phyloP scores from a whole-genome alignment of 2,113 vertebrate genomes.

The Corvus cornix region DNA sequence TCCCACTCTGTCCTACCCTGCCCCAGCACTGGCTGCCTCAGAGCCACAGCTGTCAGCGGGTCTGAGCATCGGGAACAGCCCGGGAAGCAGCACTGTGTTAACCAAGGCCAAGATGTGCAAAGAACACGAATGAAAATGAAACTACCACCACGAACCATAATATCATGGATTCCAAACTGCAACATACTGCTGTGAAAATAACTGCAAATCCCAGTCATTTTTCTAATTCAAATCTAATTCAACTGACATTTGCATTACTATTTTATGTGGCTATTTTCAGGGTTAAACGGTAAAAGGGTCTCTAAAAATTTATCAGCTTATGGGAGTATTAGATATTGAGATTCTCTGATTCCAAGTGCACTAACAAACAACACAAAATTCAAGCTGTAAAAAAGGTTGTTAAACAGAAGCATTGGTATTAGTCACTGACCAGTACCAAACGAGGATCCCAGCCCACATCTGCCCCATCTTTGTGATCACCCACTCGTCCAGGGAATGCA shows the following conservation, averaged over 20 bases:
- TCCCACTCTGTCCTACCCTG: rapidly evolving
- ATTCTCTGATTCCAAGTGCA: neutral
- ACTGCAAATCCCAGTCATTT: neutral
- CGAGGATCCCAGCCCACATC: neutral
- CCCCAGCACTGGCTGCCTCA: neutral
- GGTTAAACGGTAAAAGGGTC: neutral
- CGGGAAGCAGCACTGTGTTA: neutral
- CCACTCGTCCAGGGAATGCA: neutral
- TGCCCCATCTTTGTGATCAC: neutral
- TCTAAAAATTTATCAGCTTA: neutral
- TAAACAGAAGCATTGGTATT: neutral
- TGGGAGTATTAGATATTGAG: neutral
- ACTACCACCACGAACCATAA: too few species aligned
- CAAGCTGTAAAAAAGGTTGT: neutral
- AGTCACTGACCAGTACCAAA: neutral
- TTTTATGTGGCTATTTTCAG: neutral
- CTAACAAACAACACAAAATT: neutral
- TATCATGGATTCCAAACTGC: neutral
- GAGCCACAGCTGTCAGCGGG: rapidly evolving
- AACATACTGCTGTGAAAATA: neutral
- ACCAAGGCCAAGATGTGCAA: neutral
- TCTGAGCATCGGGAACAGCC: rapidly evolving
- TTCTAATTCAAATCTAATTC: neutral
- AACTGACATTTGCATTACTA: neutral
- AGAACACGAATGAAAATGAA: rapidly evolving